Evolutionary conservation across 2,113 vertebrate genomes (phyloP), one percentile per base, ranked within the genome.

Genomic region (Clarias batrachus): DNA sequence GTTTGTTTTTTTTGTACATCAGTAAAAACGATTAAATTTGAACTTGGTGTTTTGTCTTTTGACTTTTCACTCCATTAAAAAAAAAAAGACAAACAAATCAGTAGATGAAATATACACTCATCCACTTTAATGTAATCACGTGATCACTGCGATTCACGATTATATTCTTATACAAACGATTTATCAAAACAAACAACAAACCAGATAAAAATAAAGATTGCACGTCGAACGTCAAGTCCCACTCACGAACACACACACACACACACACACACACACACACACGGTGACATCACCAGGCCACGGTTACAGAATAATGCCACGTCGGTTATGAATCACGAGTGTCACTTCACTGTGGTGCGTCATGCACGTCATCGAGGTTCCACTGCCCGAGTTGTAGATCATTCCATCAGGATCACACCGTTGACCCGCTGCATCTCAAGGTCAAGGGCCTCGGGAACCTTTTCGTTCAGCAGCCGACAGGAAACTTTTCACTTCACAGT

Each of bases 1-100:
- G 41, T 52, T 63, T 63, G 19, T 63, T 77, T 92, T 92, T 94
- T 95, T 95, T 95, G 93, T 95, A 95, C 93, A 95, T 93, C 92
- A 93, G 89, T 90, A 89, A 94, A 78, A 57, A 54, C 12, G 85
- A 94, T 91, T 93, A 92, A 93, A 94, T 91, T 92, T 86, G 86
- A 91, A 89, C 86, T 91, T 91, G 85, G 80, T 89, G 88, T 82
- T 41, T 89, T 83, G 78, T 57, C 82, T 82, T 14, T 48, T 48
- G 79, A 48, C 37, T 6, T 9, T 5, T 80, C 8, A 57, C n/a
- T 65, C 70, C 48, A 30, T 19, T 37, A 25, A 6, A 85, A 52
- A 59, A 52, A 59, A 19, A 70, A 82, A 54, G 10, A 57, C 23
- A 56, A 79, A 48, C 48, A 48, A 33, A 4, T 56, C 27, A 66